Evolutionary conservation across 1,140 invertebrate species (phyloP).

Genomic region (Drosophila tani): DNA sequence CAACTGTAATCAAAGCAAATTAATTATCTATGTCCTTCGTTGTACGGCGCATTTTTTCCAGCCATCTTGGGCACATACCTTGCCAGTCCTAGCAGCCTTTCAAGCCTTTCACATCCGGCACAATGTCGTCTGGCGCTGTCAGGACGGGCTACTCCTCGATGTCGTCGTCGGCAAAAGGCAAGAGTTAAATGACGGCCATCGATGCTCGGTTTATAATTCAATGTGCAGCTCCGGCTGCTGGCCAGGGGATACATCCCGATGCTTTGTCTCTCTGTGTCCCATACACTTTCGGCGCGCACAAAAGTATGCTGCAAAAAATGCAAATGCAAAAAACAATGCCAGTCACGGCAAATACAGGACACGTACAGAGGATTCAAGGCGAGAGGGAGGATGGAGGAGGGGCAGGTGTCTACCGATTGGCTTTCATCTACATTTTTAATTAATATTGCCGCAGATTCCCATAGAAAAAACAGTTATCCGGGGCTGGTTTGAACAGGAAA

Average conservation of each 20-base stretch:
- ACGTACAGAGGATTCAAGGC: not conserved
- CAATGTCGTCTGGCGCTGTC: slow-evolving; percentile 45
- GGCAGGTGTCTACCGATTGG: slow-evolving; percentile 19
- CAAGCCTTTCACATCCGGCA: slow-evolving; percentile 41
- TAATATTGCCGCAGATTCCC: slow-evolving; percentile 30
- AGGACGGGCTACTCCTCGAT: slow-evolving; percentile 14
- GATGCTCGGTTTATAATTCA: slow-evolving; percentile 44
- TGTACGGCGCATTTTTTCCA: slow-evolving; percentile 28
- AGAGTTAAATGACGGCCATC: slow-evolving; percentile 55
- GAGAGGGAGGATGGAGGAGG: not conserved
- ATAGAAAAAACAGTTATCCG: not conserved
- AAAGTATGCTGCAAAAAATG: slow-evolving; percentile 38
- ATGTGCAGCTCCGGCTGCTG: slow-evolving; percentile 29
- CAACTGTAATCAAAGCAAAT: slow-evolving; percentile 79
- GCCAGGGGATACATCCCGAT: slow-evolving; percentile 9
- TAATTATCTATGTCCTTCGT: slow-evolving; percentile 68
- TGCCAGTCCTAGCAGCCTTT: slow-evolving; percentile 16
- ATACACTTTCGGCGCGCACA: slow-evolving; percentile 12
- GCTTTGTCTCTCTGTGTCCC: slow-evolving; percentile 3
- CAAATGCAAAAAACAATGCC: slow-evolving; percentile 55
- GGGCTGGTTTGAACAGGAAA: not conserved
- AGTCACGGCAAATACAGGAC: slow-evolving; percentile 29
- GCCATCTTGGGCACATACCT: slow-evolving; percentile 23
- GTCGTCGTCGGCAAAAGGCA: slow-evolving; percentile 34
- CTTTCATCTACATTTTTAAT: slow-evolving; percentile 37